Conservation (phyloP, 2,113 vertebrate species). For the Piaya cayana region DNA sequence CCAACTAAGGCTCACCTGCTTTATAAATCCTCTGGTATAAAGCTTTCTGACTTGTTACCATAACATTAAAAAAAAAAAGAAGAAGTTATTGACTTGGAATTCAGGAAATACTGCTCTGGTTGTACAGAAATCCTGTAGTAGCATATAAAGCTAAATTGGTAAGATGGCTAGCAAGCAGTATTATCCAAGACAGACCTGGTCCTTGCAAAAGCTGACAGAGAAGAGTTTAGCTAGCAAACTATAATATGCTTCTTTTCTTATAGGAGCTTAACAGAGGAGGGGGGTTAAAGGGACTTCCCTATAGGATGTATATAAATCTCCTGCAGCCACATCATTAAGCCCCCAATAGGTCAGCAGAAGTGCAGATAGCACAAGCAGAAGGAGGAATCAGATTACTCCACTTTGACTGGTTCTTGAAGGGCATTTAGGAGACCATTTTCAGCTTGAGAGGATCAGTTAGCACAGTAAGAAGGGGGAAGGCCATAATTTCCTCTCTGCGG, state of each 20-base stretch:
- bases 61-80: background rate
- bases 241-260: background rate
- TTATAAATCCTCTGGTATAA: background rate
- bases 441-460: conserved; percentile 25
- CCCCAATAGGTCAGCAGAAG: background rate
- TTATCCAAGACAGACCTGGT: background rate
- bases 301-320: background rate
- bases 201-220: background rate
- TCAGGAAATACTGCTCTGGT: background rate
- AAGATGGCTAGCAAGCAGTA: background rate
- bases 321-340: background rate
- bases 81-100: background rate
- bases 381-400: background rate
- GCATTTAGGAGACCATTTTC: conserved; percentile 24
- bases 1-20: background rate
- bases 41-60: background rate
- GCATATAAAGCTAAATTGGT: background rate
- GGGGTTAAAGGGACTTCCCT: background rate
- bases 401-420: conserved; percentile 3
- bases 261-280: background rate
- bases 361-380: background rate
- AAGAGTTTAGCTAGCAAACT: background rate
- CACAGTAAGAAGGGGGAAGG: background rate
- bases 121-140: background rate
- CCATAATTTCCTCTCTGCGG: background rate